phyloP scores from a whole-genome alignment of 2,113 vertebrate species.

The Lonchura striata region DNA sequence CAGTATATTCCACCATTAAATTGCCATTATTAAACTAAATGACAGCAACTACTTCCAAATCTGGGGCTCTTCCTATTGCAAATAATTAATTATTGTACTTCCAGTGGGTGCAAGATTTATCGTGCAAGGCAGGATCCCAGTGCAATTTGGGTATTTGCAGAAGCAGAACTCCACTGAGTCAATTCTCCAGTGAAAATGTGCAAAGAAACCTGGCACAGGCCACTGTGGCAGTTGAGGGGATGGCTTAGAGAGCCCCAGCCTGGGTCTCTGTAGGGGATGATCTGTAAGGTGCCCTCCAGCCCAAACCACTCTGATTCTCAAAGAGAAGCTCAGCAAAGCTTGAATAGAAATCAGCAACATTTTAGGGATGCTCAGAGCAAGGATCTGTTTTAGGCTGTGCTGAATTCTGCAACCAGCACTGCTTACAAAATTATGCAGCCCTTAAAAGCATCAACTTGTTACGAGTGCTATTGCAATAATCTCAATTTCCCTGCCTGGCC shows the following conservation, averaged over 20 bases:
- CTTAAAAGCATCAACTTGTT: background rate
- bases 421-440: background rate
- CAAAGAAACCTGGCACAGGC: background rate
- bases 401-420: background rate
- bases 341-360: background rate
- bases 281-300: background rate
- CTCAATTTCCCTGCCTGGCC: background rate
- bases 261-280: background rate
- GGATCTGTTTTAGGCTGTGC: background rate
- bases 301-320: background rate
- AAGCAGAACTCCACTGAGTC: background rate
- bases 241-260: background rate
- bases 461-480: background rate
- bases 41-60: background rate
- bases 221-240: background rate
- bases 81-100: background rate
- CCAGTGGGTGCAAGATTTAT: background rate
- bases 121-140: background rate
- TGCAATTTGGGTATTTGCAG: background rate
- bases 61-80: background rate
- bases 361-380: background rate
- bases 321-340: background rate
- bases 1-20: background rate
- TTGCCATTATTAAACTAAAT: background rate
- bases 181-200: background rate